Percentiles rank a stretch among this genome's conserved stretches.
These are phyloP conservation scores for Xiphophorus couchianus DNA, from an alignment of 2,113 vertebrate genomes.

Conservation along the genomic window DNA sequence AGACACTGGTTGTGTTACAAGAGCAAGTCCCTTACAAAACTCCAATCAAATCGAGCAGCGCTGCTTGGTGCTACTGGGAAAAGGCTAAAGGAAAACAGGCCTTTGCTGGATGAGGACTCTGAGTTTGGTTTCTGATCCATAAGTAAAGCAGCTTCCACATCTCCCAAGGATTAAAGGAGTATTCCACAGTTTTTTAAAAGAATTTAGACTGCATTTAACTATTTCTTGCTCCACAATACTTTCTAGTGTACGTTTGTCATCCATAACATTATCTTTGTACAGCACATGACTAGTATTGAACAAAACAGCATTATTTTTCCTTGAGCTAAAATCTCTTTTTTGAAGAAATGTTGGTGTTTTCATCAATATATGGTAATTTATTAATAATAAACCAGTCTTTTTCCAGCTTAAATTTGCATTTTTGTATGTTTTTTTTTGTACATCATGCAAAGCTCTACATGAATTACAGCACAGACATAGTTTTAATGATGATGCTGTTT, in stretches of 20 bases:
- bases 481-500: constrained; percentile 73
- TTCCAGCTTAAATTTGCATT: neutral
- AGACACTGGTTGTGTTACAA: too few relatives aligned
- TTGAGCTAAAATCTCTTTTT: too few relatives aligned
- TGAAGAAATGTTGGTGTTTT: constrained; percentile 13
- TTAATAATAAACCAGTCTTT: constrained; percentile 2
- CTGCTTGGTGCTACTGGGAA: too few relatives aligned
- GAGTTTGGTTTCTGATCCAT: neutral
- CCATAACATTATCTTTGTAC: too few relatives aligned
- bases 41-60: too few relatives aligned
- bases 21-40: too few relatives aligned
- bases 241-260: too few relatives aligned
- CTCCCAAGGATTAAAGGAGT: neutral
- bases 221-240: neutral
- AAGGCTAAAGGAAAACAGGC: too few relatives aligned
- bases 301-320: too few relatives aligned
- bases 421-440: neutral
- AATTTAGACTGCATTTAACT: neutral
- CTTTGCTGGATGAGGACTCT: too few relatives aligned
- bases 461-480: constrained; percentile 40
- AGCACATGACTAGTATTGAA: too few relatives aligned
- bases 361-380: constrained; percentile 41
- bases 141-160: neutral
- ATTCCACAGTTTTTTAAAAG: neutral
- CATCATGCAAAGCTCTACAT: constrained; percentile 16